These are phyloP conservation scores for Coreoperca whiteheadi DNA, from an alignment of 2,113 vertebrate species.

Conservation along the genomic window DNA sequence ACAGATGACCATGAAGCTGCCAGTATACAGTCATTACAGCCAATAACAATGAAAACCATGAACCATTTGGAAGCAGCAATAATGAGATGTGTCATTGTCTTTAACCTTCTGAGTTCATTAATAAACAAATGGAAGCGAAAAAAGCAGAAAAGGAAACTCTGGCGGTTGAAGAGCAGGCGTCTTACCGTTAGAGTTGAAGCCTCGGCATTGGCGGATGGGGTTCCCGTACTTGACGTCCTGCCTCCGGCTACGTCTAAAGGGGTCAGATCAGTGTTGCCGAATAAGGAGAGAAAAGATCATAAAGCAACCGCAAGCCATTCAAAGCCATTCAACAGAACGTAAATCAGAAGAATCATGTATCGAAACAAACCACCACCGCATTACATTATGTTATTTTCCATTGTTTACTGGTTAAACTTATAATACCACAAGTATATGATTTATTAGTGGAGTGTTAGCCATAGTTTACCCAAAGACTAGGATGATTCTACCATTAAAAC, in stretches of 20 bases:
- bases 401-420: neutral
- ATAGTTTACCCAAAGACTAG: constrained; percentile 6
- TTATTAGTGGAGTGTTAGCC: constrained; percentile 32
- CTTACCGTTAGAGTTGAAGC: constrained; percentile 88
- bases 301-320: constrained; percentile 79
- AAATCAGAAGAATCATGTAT: neutral
- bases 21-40: constrained; percentile 12
- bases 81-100: neutral
- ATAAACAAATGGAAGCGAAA: neutral
- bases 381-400: neutral
- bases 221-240: constrained; percentile 90
- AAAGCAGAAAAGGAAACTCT: neutral
- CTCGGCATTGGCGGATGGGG: constrained; percentile 88
- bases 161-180: neutral
- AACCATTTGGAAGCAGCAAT: constrained; percentile 5
- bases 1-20: constrained; percentile 21
- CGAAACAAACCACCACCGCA: neutral
- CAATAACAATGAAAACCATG: neutral
- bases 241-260: constrained; percentile 87
- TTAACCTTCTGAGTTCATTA: neutral
- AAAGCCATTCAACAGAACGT: constrained; percentile 68
- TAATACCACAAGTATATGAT: neutral
- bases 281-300: constrained; percentile 78
- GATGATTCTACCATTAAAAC: neutral
- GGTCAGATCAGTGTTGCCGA: constrained; percentile 80